Evolutionary conservation across 2,113 vertebrate species (phyloP).

Genomic region (Pteropus alecto): DNA sequence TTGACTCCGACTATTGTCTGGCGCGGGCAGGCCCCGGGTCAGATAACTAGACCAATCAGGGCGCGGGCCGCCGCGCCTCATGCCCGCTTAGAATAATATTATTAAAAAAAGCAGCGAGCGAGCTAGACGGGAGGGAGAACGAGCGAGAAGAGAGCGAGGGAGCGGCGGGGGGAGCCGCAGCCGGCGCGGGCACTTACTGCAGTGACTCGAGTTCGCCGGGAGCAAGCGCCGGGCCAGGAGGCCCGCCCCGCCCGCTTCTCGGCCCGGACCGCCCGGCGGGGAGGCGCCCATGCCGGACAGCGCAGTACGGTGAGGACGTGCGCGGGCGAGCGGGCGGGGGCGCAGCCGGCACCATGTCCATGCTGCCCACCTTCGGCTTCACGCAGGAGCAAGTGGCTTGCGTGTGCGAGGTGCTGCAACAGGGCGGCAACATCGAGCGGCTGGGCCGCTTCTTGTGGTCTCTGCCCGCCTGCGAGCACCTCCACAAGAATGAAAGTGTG

Average conservation of each 20-base stretch:
- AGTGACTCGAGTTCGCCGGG: slow-evolving; percentile 19
- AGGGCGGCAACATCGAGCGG: slow-evolving; percentile 94
- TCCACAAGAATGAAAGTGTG: slow-evolving; percentile 94
- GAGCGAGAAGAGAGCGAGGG: slow-evolving; percentile 30
- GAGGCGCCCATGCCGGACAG: slow-evolving; percentile 67
- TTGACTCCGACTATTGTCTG: slow-evolving; percentile 99
- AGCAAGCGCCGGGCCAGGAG: slow-evolving; percentile 24
- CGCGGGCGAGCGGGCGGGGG: slow-evolving; percentile 40
- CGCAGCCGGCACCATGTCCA: slow-evolving; percentile 88
- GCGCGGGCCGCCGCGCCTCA: slow-evolving; percentile 95
- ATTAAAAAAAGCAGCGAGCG: slow-evolving; percentile 86
- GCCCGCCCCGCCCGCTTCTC: slow-evolving; percentile 47
- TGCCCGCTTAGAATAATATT: slow-evolving; percentile 99
- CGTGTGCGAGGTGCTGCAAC: slow-evolving; percentile 94
- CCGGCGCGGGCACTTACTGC: neutral
- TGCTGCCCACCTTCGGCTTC: slow-evolving; percentile 96
- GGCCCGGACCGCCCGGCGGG: slow-evolving; percentile 37
- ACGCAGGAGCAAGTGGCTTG: slow-evolving; percentile 96
- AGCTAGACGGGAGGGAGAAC: slow-evolving; percentile 72
- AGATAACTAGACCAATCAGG: slow-evolving; percentile 99
- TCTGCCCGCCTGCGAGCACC: slow-evolving; percentile 93
- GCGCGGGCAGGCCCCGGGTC: slow-evolving; percentile 97
- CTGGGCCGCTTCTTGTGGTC: slow-evolving; percentile 95
- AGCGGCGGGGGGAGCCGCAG: slow-evolving; percentile 12
- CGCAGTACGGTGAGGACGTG: slow-evolving; percentile 59